Percentiles rank a stretch among this genome's conserved stretches.
These are phyloP conservation scores for Drosophila melanogaster DNA, from an alignment of 1,140 invertebrate species.

Conservation along the genomic window DNA sequence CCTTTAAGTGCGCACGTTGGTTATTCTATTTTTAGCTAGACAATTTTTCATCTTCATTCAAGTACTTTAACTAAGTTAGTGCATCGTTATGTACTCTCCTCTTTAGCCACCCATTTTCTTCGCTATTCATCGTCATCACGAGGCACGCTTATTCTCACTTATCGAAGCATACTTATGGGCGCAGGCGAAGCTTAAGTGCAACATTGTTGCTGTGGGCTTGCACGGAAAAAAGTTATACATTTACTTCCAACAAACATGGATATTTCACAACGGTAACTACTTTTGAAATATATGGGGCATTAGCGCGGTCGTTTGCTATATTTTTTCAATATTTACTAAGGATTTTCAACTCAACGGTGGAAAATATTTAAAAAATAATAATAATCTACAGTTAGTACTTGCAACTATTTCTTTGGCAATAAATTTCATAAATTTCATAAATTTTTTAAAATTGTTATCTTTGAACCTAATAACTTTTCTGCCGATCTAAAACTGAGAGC, in stretches of 20 bases:
- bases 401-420: no score
- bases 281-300: no score
- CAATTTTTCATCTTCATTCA: constrained; percentile 26
- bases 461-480: not conserved
- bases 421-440: no score
- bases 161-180: constrained; percentile 70
- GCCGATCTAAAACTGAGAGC: no score
- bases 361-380: no score
- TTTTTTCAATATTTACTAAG: no score
- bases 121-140: constrained; percentile 21
- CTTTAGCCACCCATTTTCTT: constrained; percentile 6
- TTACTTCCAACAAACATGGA: not conserved
- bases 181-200: constrained; percentile 56
- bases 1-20: not conserved
- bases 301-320: no score
- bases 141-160: constrained; percentile 58
- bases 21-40: constrained; percentile 19
- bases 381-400: no score
- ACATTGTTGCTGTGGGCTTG: constrained; percentile 26
- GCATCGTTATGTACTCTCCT: constrained; percentile 44
- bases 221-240: not conserved
- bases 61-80: constrained; percentile 66
- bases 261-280: no score
- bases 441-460: not conserved
- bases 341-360: no score